A percentile compares a stretch with the other conserved stretches of the same genome.
These are phyloP conservation scores for Phainopepla nitens DNA, from an alignment of 2,113 vertebrate genomes.

Conservation along the genomic window DNA sequence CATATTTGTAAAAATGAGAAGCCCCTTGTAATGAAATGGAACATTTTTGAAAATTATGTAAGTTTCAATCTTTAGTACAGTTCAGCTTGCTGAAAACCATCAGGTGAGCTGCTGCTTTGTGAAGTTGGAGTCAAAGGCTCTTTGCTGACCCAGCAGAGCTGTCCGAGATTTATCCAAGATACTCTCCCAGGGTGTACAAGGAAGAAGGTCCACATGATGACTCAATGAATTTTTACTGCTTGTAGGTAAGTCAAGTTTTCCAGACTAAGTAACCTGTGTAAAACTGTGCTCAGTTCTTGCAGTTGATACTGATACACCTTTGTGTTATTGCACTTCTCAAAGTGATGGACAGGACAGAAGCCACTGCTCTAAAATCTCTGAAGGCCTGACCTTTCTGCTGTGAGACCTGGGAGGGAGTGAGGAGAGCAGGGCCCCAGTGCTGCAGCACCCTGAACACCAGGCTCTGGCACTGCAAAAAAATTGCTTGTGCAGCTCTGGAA, in stretches of 20 bases:
- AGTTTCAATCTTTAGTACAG: neutral
- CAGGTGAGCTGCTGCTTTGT: neutral
- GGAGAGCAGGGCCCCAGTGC: neutral
- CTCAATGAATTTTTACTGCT: neutral
- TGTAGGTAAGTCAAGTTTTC: neutral
- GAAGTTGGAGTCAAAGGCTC: neutral
- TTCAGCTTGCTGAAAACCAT: neutral
- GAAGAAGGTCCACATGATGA: neutral
- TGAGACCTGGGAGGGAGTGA: neutral
- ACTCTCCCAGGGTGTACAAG: neutral
- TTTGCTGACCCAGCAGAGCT: neutral
- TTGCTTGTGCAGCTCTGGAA: neutral
- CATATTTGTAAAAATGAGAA: neutral
- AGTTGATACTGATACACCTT: neutral
- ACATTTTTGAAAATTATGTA: neutral
- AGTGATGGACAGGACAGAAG: neutral
- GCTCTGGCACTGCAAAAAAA: neutral
- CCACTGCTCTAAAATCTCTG: neutral
- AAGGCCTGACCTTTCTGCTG: neutral
- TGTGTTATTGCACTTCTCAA: constrained; percentile 16
- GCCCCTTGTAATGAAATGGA: neutral
- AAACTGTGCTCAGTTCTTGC: neutral
- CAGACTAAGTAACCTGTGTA: neutral
- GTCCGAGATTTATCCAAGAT: neutral
- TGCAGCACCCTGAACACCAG: neutral